phyloP scores from a whole-genome alignment of 2,888 invertebrate species.

The Eristalis tenax region DNA sequence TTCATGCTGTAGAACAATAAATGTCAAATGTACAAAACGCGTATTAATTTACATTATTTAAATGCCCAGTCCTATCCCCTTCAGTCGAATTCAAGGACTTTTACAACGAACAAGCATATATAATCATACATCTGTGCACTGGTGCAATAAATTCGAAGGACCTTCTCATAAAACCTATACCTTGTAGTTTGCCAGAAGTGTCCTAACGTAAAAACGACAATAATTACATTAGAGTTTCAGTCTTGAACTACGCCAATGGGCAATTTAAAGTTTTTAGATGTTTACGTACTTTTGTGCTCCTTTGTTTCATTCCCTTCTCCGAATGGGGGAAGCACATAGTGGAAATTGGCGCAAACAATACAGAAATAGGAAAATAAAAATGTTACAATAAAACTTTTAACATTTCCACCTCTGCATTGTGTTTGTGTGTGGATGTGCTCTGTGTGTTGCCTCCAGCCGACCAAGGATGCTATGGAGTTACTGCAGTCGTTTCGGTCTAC shows the following conservation, averaged over 20 bases:
- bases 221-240: constrained; percentile 70
- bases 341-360: constrained; percentile 52
- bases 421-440: constrained; percentile 30
- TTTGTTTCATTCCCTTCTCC: constrained; percentile 52
- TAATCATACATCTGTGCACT: constrained; percentile 20
- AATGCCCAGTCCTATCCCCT: not conserved
- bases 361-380: constrained; percentile 56
- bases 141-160: constrained; percentile 25
- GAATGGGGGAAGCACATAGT: constrained; percentile 1
- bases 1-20: no score
- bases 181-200: constrained; percentile 42
- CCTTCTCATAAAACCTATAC: constrained; percentile 22
- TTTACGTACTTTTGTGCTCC: constrained; percentile 54
- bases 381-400: constrained; percentile 64
- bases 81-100: not conserved
- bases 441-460: constrained; percentile 40
- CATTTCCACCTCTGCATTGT: constrained; percentile 68
- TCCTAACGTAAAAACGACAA: constrained; percentile 59
- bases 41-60: not conserved
- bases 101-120: not conserved
- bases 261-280: constrained; percentile 70
- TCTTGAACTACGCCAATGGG: constrained; percentile 69
- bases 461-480: constrained; percentile 61
- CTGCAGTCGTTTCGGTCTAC: constrained; percentile 66
- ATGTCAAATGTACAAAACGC: no score